Evolutionary conservation across 23 tunicate species (phyloP).

Genomic region (Oikopleura albicans): DNA sequence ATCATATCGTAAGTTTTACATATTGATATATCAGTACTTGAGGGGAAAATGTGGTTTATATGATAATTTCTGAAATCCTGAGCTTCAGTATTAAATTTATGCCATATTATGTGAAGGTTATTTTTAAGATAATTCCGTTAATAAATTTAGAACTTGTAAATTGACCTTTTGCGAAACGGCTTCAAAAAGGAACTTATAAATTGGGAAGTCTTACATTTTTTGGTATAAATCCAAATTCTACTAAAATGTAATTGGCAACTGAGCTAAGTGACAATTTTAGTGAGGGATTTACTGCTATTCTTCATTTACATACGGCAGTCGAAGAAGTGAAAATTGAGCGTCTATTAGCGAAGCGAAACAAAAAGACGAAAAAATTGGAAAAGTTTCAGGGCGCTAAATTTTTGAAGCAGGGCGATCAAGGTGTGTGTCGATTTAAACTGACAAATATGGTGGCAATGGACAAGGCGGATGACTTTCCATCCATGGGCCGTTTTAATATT

Average conservation of each 20-base stretch:
- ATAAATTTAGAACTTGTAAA: too few relatives aligned
- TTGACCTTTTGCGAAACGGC: too few relatives aligned
- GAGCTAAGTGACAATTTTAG: neutral
- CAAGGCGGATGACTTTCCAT: constrained; percentile 65
- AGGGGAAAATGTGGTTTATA: too few relatives aligned
- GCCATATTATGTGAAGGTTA: too few relatives aligned
- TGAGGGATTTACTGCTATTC: constrained; percentile 64
- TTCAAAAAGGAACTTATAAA: too few relatives aligned
- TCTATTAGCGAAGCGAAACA: constrained; percentile 38
- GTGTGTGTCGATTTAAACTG: constrained; percentile 46
- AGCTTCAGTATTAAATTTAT: too few relatives aligned
- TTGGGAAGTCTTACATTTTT: too few relatives aligned
- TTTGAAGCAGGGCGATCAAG: constrained; percentile 15
- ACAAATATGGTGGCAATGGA: constrained; percentile 72
- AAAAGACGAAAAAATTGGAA: constrained; percentile 62
- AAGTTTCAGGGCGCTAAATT: constrained; percentile 18
- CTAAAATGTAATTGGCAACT: too few relatives aligned
- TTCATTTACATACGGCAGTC: constrained; percentile 87
- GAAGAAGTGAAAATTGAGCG: constrained; percentile 31
- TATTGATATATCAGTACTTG: too few relatives aligned
- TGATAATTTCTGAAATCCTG: too few relatives aligned
- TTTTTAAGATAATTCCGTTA: too few relatives aligned
- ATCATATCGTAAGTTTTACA: constrained; percentile 30
- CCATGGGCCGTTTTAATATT: constrained; percentile 79
- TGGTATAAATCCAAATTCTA: too few relatives aligned